Evolutionary conservation across 2,888 invertebrate species (phyloP), one percentile per base, ranked within the genome.

Genomic region (Coelinius sp.): DNA sequence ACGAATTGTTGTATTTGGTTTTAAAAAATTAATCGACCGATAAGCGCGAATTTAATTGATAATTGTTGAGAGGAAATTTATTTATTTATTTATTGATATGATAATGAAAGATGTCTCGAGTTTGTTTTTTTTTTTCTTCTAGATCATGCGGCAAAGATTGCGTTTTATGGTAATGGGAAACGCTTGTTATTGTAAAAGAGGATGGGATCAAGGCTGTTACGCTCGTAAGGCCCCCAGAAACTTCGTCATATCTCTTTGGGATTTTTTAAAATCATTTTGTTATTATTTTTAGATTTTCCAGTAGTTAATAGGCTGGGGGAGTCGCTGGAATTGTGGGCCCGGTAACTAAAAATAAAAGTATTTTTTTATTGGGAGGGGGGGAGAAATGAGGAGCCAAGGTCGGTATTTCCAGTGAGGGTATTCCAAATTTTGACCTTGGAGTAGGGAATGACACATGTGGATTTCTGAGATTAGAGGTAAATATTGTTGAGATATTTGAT

Each of bases 401-500:
- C 49, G 64, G 71, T 27, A 27, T 41, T 44, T 41, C 38, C n/a
- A n/a, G n/a, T n/a, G n/a, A 63, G 65, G 70, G 68, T 69, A 66
- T 66, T 63, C 44, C 70, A 71, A 72, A 75, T 75, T 73, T 72
- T 17, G n/a, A 44, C 44, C 44, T 44, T 6, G n/a, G n/a, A n/a
- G n/a, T n/a, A 5, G 41, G 41, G 4, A 41, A 5, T 41, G 7
- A 41, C n/a, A 41, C 7, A 6, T n/a, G 41, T 8, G 7, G n/a
- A n/a, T n/a, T 41, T 41, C 2, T 12, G 7, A 41, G 41, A 12
- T n/a, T n/a, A 41, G 12, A 5, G 41, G 2, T 4, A 31, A 31
- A 31, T 31, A 31, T 31, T 31, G 31, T 31, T 31, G 8, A 31
- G 31, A 31, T 31, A 31, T 6, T 31, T 8, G 31, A 31, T 31